These are phyloP conservation scores for Parazoanthus atlanticus DNA, from an alignment of 92 coral and sea anemone species.

Conservation along the genomic window DNA sequence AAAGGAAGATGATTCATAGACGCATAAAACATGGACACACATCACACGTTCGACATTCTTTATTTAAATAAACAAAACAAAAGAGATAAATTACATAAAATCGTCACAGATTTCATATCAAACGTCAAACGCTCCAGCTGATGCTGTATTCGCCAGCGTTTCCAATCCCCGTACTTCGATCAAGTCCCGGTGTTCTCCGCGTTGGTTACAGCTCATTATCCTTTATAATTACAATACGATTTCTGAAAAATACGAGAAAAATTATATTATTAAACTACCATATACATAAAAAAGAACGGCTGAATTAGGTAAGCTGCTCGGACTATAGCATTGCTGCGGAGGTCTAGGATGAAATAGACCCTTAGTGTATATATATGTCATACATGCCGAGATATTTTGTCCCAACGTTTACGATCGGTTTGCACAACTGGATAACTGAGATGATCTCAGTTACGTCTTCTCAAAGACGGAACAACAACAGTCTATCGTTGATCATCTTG, in stretches of 20 bases:
- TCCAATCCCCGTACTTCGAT: neutral
- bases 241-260: neutral
- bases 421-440: too few relatives aligned
- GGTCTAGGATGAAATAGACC: too few relatives aligned
- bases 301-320: neutral
- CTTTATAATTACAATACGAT: neutral
- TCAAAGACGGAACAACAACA: too few relatives aligned
- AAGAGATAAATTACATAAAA: neutral
- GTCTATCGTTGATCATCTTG: too few relatives aligned
- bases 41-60: neutral
- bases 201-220: neutral
- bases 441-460: too few relatives aligned
- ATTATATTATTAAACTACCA: neutral
- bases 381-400: neutral
- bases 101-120: slow-evolving; percentile 6
- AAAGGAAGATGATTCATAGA: neutral
- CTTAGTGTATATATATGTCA: too few relatives aligned
- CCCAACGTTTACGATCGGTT: neutral
- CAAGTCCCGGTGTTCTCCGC: neutral
- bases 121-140: neutral
- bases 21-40: neutral
- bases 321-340: too few relatives aligned
- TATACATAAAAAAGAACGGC: neutral
- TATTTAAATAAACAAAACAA: slow-evolving; percentile 4
- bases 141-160: neutral